A percentile compares a stretch with the other conserved stretches of the same genome.
These are phyloP conservation scores for Myocastor coypus DNA, from an alignment of 2,113 vertebrate species.

Conservation along the genomic window DNA sequence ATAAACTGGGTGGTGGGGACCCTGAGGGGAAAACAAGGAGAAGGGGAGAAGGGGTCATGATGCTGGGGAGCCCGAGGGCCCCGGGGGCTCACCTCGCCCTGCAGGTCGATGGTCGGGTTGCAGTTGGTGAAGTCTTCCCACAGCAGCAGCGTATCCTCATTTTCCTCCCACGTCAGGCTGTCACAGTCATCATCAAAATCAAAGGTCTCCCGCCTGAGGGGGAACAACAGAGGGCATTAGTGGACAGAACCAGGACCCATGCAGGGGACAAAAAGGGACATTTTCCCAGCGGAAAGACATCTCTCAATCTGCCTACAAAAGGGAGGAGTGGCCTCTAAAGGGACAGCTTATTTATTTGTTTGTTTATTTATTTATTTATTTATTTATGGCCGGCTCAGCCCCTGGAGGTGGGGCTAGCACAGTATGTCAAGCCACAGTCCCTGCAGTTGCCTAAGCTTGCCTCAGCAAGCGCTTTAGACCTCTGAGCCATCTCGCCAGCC, in stretches of 20 bases:
- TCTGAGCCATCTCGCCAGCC: too few species aligned
- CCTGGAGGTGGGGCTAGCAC: too few species aligned
- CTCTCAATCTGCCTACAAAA: background rate
- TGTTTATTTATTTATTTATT: too few species aligned
- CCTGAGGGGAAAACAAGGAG: accelerated
- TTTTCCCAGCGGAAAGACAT: background rate
- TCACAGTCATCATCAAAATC: constrained; percentile 98
- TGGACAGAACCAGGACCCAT: background rate
- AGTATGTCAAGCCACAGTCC: too few species aligned
- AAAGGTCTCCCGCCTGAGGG: constrained; percentile 94
- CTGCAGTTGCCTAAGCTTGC: too few species aligned
- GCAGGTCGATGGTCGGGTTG: constrained; percentile 89
- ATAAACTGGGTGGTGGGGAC: background rate
- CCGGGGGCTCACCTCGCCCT: constrained; percentile 85
- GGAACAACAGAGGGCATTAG: constrained; percentile 25
- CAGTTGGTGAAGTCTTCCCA: constrained; percentile 99
- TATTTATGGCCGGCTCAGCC: too few species aligned
- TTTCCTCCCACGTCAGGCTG: constrained; percentile 98
- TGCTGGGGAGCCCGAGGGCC: accelerated
- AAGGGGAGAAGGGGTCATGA: accelerated
- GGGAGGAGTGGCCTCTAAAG: background rate
- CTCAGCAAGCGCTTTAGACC: too few species aligned
- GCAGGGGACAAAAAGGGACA: background rate
- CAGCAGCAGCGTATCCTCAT: constrained; percentile 95
- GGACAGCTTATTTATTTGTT: too few species aligned